phyloP scores from a whole-genome alignment of 2,888 invertebrate genomes.

The Dyspetes luteomarginatus region DNA sequence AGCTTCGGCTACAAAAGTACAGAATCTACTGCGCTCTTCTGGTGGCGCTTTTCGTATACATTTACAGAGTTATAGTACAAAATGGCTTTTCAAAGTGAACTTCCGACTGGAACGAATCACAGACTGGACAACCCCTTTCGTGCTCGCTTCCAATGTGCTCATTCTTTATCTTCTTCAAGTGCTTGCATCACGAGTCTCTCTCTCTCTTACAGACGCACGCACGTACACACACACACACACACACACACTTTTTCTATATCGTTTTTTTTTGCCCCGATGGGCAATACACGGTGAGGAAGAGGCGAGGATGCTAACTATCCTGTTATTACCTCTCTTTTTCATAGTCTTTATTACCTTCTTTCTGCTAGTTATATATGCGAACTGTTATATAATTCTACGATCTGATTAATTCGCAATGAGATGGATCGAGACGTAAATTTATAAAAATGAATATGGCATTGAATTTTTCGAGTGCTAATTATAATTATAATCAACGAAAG shows the following conservation, averaged over 20 bases:
- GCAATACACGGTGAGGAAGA: conserved; percentile 17
- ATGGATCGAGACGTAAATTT: neutral
- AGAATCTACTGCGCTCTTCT: conserved; percentile 44
- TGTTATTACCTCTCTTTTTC: conserved; percentile 1
- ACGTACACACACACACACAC: too few relatives aligned
- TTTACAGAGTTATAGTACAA: conserved; percentile 43
- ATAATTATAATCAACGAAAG: neutral
- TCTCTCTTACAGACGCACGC: too few relatives aligned
- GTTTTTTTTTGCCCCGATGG: conserved; percentile 25
- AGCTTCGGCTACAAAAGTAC: conserved; percentile 58
- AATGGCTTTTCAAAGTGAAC: conserved; percentile 70
- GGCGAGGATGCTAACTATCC: conserved; percentile 7
- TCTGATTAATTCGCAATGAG: conserved; percentile 56
- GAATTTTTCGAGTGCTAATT: neutral
- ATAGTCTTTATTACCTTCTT: conserved; percentile 26
- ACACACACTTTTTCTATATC: neutral
- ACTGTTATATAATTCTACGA: conserved; percentile 53
- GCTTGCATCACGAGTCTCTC: conserved; percentile 30
- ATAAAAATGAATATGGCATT: neutral
- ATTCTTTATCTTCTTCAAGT: conserved; percentile 64
- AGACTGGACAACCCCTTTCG: conserved; percentile 54
- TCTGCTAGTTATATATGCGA: conserved; percentile 26
- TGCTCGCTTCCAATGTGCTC: conserved; percentile 27
- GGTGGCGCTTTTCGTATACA: conserved; percentile 28
- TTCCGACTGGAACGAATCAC: conserved; percentile 65